Conservation (phyloP, 1,140 invertebrate genomes). For the Vanessa atalanta region DNA sequence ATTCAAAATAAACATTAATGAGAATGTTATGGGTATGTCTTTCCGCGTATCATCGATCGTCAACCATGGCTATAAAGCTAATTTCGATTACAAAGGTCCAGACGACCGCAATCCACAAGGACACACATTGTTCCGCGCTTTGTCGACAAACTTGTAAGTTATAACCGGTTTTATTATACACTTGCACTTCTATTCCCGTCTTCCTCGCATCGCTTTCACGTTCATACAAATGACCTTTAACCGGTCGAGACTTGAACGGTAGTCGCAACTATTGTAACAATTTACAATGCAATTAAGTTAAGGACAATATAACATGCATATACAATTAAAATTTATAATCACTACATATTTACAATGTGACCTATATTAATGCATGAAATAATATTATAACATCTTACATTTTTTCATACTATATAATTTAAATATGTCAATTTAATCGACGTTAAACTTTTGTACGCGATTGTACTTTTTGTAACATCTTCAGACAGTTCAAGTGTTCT, state of each 20-base stretch:
- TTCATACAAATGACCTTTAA: slow-evolving; percentile 51
- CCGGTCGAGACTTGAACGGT: slow-evolving; percentile 24
- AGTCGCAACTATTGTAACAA: neutral
- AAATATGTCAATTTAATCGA: neutral
- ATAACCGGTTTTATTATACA: slow-evolving; percentile 60
- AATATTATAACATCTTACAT: neutral
- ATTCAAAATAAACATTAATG: too few relatives aligned
- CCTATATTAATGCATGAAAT: neutral
- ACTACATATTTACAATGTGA: too few relatives aligned
- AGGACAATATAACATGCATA: neutral
- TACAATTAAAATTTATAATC: too few relatives aligned
- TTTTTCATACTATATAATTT: neutral
- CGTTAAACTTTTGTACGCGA: neutral
- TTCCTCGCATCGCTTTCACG: slow-evolving; percentile 44
- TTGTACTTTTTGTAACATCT: slow-evolving; percentile 20
- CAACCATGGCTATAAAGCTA: neutral
- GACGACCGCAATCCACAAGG: slow-evolving; percentile 51
- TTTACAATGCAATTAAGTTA: neutral
- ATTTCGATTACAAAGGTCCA: slow-evolving; percentile 47
- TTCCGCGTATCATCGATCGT: neutral
- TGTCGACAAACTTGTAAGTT: slow-evolving; percentile 40
- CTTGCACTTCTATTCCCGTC: slow-evolving; percentile 61
- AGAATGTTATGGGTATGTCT: neutral
- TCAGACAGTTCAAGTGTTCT: slow-evolving; percentile 28
- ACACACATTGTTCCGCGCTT: slow-evolving; percentile 52